Base-by-base conservation (phyloP, 2,888 invertebrate species). In the Netelia virgata region DNA sequence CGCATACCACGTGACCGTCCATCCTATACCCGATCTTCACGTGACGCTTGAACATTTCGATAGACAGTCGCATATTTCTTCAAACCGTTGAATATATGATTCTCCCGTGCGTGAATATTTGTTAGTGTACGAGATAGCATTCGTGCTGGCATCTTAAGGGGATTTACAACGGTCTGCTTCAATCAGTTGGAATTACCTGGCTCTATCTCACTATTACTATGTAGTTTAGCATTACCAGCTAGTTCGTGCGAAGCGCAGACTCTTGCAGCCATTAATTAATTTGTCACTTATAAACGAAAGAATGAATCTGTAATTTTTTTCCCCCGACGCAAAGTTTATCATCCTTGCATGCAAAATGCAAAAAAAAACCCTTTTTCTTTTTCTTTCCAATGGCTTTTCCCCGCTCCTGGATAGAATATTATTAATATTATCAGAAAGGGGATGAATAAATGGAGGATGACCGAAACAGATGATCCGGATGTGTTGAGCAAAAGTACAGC, bases 241-340 rank as follows among this genome's bases (percentile, higher is more conserved):
- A 14, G n/a, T 61, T 50, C 43, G 28, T 28, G 50, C 69, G 69
- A 20, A 23, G 11, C 47, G 23, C 16, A 20, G 41, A 73, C 36
- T 14, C 43, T 55, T 59, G 20, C 23, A 57, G 68, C 70, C 77
- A 82, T 77, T 77, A 82, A 82, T 82, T 82, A 78, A 82, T 82
- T 82, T 82, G 82, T 82, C 82, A 78, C 73, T 68, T 77, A 61
- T 43, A 61, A 77, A 61, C 41, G 59, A 68, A 73, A 68, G 68
- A 82, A 50, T 41, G 73, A 55, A 77, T 77, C 59, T 36, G 28
- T 10, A 16, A 77, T 66, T 70, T 66, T 72, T 72, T 47, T 47
- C 14, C 14, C 3, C 8, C 47, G 5, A 28, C 36, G 14, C 10
- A 0, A 11, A 50, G 16, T 59, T 69, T 59, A 59, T 47, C 57